phyloP scores from a whole-genome alignment of 1,140 invertebrate genomes.

The Mycetomoellerius zeteki region DNA sequence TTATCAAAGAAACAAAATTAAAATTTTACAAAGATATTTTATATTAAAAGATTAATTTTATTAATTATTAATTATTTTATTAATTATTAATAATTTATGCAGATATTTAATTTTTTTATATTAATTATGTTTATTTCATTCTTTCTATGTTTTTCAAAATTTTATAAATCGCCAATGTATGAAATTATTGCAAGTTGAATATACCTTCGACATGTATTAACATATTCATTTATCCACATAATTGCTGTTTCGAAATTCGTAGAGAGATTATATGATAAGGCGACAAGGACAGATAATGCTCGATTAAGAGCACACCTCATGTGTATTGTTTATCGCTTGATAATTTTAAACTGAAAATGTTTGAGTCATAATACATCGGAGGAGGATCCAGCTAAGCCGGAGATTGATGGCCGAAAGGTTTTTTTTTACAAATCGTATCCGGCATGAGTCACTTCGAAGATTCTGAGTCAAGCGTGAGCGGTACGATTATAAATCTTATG shows the following conservation, averaged over 20 bases:
- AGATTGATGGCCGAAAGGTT: conserved; percentile 40
- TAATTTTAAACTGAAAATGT: conserved; percentile 49
- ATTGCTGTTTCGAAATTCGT: conserved; percentile 2
- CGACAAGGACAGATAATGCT: not conserved
- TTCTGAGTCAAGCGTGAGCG: conserved; percentile 9
- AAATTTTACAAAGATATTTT: not conserved
- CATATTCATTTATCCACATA: not conserved
- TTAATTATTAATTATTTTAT: not conserved
- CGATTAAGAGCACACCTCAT: not conserved
- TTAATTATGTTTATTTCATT: not conserved
- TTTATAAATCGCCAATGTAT: not conserved
- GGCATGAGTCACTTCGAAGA: conserved; percentile 61
- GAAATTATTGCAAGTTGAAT: conserved; percentile 1
- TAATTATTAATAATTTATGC: too few relatives aligned
- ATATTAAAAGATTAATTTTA: not conserved
- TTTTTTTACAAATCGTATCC: conserved; percentile 48
- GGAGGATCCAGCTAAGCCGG: conserved; percentile 26
- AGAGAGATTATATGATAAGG: conserved; percentile 25
- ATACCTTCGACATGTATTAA: not conserved
- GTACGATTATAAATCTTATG: conserved; percentile 13
- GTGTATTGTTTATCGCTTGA: conserved; percentile 9
- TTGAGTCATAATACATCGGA: not conserved
- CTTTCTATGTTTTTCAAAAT: not conserved
- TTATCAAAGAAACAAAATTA: not conserved
- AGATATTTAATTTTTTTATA: not conserved